Evolutionary conservation across 92 coral and sea anemone genomes (phyloP).

Genomic region (Parazoanthus darwini): DNA sequence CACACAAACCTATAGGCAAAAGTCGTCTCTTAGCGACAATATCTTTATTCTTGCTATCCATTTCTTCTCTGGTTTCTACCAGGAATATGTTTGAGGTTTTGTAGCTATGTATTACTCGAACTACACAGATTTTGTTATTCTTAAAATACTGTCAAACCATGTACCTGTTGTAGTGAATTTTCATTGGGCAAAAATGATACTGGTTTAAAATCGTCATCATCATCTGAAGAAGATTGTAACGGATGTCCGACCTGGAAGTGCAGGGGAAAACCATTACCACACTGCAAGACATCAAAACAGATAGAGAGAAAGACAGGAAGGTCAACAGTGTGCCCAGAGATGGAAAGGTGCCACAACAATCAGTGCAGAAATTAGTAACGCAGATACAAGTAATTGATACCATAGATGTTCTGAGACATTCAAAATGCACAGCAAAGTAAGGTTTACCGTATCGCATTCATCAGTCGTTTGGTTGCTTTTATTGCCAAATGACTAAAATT

Average conservation of each 20-base stretch:
- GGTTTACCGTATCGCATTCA: too few species aligned
- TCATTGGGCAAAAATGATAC: constrained; percentile 88
- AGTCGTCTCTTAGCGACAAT: too few species aligned
- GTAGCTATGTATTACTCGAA: not conserved
- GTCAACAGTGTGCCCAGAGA: constrained; percentile 23
- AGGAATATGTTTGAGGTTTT: too few species aligned
- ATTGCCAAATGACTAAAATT: too few species aligned
- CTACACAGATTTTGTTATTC: not conserved
- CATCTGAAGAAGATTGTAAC: constrained; percentile 97
- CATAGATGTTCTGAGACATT: not conserved
- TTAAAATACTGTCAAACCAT: not conserved
- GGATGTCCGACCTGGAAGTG: constrained; percentile 89
- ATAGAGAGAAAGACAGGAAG: constrained; percentile 25
- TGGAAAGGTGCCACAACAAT: not conserved
- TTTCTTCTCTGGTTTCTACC: too few species aligned
- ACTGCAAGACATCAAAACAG: constrained; percentile 41
- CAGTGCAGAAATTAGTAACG: not conserved
- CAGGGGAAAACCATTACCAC: constrained; percentile 23
- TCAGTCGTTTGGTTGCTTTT: too few species aligned
- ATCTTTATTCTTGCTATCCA: too few species aligned
- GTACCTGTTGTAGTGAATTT: constrained; percentile 91
- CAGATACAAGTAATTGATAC: not conserved
- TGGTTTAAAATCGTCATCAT: constrained; percentile 94
- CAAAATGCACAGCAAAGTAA: not conserved
- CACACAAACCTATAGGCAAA: too few species aligned